These are phyloP conservation scores for Drosophila navojoa DNA, from an alignment of 1,140 invertebrate genomes.

Conservation along the genomic window DNA sequence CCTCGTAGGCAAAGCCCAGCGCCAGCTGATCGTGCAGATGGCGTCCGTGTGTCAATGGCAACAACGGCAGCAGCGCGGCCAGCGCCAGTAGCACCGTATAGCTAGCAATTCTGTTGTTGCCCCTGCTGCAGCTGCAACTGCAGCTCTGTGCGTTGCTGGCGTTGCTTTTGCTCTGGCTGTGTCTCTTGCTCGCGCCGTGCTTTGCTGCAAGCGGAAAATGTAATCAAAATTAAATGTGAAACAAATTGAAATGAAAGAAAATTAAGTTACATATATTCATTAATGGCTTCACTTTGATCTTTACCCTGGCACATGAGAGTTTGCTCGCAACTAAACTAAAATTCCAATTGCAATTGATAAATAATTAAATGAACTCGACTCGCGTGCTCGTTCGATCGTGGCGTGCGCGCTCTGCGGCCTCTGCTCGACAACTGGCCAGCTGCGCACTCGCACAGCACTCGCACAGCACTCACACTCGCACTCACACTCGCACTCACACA, in stretches of 20 bases:
- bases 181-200: slow-evolving; percentile 39
- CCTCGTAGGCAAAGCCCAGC: slow-evolving; percentile 44
- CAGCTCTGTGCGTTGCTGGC: slow-evolving; percentile 23
- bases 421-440: slow-evolving; percentile 37
- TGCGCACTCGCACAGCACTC: slow-evolving; percentile 32
- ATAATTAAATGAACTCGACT: too few relatives aligned
- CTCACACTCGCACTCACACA: slow-evolving; percentile 12
- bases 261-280: too few relatives aligned
- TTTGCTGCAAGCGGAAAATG: too few relatives aligned
- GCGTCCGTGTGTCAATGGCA: slow-evolving; percentile 46
- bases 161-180: slow-evolving; percentile 22
- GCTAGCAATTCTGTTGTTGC: slow-evolving; percentile 24
- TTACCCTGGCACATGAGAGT: slow-evolving; percentile 25
- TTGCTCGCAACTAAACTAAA: not conserved
- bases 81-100: slow-evolving; percentile 45
- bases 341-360: not conserved
- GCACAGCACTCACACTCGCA: slow-evolving; percentile 23
- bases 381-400: slow-evolving; percentile 1
- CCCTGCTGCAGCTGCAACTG: slow-evolving; percentile 29
- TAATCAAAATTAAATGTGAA: too few relatives aligned
- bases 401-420: slow-evolving; percentile 35
- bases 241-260: too few relatives aligned
- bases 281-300: too few relatives aligned
- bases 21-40: slow-evolving; percentile 56
- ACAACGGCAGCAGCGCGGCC: slow-evolving; percentile 30